Conservation (phyloP, 2,113 vertebrate genomes). For the Semicossyphus pulcher region DNA sequence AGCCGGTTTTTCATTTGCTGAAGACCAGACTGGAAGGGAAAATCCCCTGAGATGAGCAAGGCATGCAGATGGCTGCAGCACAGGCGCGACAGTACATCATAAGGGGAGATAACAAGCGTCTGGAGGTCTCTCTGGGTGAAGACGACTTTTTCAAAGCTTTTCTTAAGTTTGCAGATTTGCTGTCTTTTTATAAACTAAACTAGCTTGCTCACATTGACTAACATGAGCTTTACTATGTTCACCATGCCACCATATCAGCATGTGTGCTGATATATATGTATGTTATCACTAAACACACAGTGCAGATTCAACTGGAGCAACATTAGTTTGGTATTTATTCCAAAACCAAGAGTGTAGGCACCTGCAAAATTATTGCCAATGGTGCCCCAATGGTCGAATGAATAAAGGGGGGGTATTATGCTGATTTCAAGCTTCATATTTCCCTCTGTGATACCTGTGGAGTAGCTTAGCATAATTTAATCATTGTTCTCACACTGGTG, state of each 20-base stretch:
- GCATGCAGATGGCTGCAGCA: background rate
- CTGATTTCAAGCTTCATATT: too few relatives aligned
- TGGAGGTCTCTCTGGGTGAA: background rate
- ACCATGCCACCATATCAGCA: background rate
- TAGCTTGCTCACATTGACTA: too few relatives aligned
- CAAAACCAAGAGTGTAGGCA: background rate
- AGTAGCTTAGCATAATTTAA: too few relatives aligned
- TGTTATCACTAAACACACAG: too few relatives aligned
- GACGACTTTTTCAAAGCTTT: conserved; percentile 4
- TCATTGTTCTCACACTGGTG: too few relatives aligned
- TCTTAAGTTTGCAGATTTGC: background rate
- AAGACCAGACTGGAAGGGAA: conserved; percentile 9
- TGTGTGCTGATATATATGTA: too few relatives aligned
- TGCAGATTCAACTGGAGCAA: too few relatives aligned
- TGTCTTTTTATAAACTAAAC: too few relatives aligned
- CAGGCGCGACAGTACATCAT: background rate
- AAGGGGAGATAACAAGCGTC: conserved; percentile 10
- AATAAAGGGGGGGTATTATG: too few relatives aligned
- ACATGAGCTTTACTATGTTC: background rate
- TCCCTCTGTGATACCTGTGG: too few relatives aligned
- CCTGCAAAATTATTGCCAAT: background rate
- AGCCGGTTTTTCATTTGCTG: conserved; percentile 11
- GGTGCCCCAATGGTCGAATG: background rate
- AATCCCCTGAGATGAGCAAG: conserved; percentile 7
- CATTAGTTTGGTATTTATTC: background rate